A percentile compares a stretch with the other conserved stretches of the same genome.
Evolutionary conservation across 2,113 vertebrate species (phyloP).

Genomic region (Mastomys coucha): DNA sequence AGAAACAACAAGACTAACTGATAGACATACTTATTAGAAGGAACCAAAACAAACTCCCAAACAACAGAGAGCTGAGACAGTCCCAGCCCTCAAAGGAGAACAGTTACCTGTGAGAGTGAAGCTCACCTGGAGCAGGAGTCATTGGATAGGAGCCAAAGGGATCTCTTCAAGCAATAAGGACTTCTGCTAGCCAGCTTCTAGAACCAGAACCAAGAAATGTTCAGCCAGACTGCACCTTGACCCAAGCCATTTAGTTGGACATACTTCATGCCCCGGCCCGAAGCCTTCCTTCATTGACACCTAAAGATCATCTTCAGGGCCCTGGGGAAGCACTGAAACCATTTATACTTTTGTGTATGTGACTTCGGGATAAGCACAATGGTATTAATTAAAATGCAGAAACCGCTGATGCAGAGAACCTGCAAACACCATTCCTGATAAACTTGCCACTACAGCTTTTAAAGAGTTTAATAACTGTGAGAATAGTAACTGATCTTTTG

Average conservation of each 20-base stretch:
- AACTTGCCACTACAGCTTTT: neutral
- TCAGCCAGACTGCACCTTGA: neutral
- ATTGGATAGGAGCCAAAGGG: neutral
- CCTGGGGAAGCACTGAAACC: neutral
- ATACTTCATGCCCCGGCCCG: neutral
- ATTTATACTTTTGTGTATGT: neutral
- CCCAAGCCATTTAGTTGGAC: too few relatives aligned
- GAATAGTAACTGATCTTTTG: neutral
- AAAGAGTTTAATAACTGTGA: neutral
- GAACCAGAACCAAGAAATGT: neutral
- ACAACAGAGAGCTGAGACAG: too few relatives aligned
- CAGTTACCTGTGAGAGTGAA: too few relatives aligned
- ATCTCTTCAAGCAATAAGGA: neutral
- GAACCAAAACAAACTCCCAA: neutral
- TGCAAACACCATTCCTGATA: neutral
- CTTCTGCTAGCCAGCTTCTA: neutral
- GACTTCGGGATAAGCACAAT: neutral
- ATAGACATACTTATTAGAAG: neutral
- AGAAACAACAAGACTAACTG: neutral
- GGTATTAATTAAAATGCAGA: conserved; percentile 21
- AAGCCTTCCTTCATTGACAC: neutral
- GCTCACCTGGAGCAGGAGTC: neutral
- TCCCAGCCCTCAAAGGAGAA: too few relatives aligned
- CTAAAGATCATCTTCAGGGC: neutral
- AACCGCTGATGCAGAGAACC: neutral